Evolutionary conservation across 2,113 vertebrate genomes (phyloP).

Genomic region (Oryzias celebensis): DNA sequence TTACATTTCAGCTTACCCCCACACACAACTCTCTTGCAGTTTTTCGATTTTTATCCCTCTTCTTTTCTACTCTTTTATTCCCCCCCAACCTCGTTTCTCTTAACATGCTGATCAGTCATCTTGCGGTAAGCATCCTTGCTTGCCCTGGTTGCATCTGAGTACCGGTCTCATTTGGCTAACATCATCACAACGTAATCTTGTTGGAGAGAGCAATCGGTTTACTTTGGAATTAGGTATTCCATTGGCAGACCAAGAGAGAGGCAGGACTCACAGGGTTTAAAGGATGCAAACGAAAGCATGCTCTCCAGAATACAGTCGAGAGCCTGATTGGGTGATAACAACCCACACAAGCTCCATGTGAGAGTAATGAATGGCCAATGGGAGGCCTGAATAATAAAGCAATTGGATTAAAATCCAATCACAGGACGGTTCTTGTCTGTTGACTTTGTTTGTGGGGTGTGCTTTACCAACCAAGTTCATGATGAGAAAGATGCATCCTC

Average conservation of each 20-base stretch:
- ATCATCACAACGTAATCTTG: conserved; percentile 76
- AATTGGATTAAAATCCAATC: conserved; percentile 78
- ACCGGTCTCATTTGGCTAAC: conserved; percentile 76
- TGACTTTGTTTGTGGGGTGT: conserved; percentile 77
- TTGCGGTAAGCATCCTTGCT: conserved; percentile 70
- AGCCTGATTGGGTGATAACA: conserved; percentile 74
- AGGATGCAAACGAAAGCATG: conserved; percentile 76
- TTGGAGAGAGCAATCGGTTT: conserved; percentile 76
- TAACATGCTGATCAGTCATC: conserved; percentile 78
- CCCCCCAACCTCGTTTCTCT: conserved; percentile 68
- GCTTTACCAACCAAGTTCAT: conserved; percentile 70
- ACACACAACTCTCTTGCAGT: conserved; percentile 67
- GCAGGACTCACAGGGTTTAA: conserved; percentile 73
- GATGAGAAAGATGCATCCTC: conserved; percentile 64
- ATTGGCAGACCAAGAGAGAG: conserved; percentile 70
- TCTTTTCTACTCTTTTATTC: conserved; percentile 41
- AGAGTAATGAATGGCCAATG: conserved; percentile 77
- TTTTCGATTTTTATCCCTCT: conserved; percentile 67
- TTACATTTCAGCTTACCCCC: conserved; percentile 78
- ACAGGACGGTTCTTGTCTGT: conserved; percentile 71
- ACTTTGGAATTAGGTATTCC: conserved; percentile 79
- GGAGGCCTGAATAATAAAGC: conserved; percentile 77
- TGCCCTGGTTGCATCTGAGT: conserved; percentile 72
- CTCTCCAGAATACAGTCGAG: conserved; percentile 72
- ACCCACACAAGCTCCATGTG: conserved; percentile 74